Base-by-base conservation (phyloP, 2,797 vertebrate genomes). In the Etheostoma nigrum region DNA sequence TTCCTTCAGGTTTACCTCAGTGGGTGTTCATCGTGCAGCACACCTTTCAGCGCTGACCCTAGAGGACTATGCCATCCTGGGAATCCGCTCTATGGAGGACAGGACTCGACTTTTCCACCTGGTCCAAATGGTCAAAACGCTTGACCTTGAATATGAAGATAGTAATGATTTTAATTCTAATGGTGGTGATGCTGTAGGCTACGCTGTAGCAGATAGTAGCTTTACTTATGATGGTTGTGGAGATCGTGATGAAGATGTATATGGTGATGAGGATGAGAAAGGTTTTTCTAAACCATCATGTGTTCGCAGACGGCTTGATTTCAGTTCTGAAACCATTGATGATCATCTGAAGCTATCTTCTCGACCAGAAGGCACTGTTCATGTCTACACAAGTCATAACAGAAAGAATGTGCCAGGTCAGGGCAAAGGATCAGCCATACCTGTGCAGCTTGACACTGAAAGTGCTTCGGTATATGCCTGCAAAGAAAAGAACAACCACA, bases 91-190 rank as follows among this genome's bases (percentile, higher is more conserved):
- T 57, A 94, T 95, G 95, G 95, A 95, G 6, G 96, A 98, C 86
- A 94, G 95, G 42, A 95, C 94, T 80, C 94, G 93, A 16, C 96
- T 98, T 65, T 96, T 96, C 85, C 94, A 95, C 51, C 95, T 98
- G 58, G 91, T 97, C 77, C 95, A 95, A 83, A 91, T 96, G 65
- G 89, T 97, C 89, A 96, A 96, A 92, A 94, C 92, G 68, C 88
- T 94, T 79, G 92, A 94, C 40, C 66, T 86, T 53, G 63, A 60
- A 55, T n/a, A 71, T 61, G 71, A 75, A 7, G 68, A 83, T 36
- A 21, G 4, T 25, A 66, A 61, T 60, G 54, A 69, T 52, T 16
- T 61, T 19, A 45, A 74, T 74, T 63, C 60, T 72, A 76, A 68
- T n/a, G 68, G 58, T 33, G n/a, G 12, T 51, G 27, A 7, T 1